phyloP scores from a whole-genome alignment of 2,888 invertebrate species.

The Pollenia labialis region DNA sequence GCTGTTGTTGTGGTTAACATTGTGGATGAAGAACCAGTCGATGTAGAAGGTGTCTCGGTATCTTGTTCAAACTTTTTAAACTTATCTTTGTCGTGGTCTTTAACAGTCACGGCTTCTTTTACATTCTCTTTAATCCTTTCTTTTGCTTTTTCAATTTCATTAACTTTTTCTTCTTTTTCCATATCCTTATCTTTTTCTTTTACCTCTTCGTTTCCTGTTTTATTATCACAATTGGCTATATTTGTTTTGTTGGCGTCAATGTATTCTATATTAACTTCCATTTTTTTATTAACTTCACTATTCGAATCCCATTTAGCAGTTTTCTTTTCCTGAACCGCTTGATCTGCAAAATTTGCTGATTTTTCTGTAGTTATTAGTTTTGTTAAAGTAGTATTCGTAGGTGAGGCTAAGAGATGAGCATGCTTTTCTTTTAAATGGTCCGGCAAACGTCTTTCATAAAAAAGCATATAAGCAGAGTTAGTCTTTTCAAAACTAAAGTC shows the following conservation, averaged over 20 bases:
- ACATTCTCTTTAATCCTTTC: slow-evolving; percentile 58
- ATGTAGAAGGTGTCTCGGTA: slow-evolving; percentile 63
- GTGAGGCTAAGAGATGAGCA: slow-evolving; percentile 79
- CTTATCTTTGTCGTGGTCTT: slow-evolving; percentile 57
- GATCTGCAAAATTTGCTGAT: slow-evolving; percentile 13
- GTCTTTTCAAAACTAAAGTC: slow-evolving; percentile 99
- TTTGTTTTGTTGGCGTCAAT: slow-evolving; percentile 52
- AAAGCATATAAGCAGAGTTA: slow-evolving; percentile 98
- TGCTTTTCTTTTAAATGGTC: slow-evolving; percentile 82
- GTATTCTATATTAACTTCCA: slow-evolving; percentile 47
- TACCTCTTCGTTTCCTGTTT: slow-evolving; percentile 54
- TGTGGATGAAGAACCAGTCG: slow-evolving; percentile 41
- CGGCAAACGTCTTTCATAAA: slow-evolving; percentile 92
- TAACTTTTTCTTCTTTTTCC: not conserved
- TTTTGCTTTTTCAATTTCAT: slow-evolving; percentile 13
- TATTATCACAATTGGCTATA: slow-evolving; percentile 72
- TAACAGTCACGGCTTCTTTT: slow-evolving; percentile 25
- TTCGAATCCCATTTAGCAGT: slow-evolving; percentile 15
- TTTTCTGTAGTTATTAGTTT: not conserved
- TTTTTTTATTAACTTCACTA: slow-evolving; percentile 66
- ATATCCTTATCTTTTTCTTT: slow-evolving; percentile 59
- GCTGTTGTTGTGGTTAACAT: slow-evolving; percentile 76
- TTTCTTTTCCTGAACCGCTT: slow-evolving; percentile 8
- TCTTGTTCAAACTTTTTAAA: slow-evolving; percentile 54
- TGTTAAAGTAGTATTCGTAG: slow-evolving; percentile 67